Conservation (phyloP, 2,797 vertebrate species). For the Amblyopsis hoosieri region DNA sequence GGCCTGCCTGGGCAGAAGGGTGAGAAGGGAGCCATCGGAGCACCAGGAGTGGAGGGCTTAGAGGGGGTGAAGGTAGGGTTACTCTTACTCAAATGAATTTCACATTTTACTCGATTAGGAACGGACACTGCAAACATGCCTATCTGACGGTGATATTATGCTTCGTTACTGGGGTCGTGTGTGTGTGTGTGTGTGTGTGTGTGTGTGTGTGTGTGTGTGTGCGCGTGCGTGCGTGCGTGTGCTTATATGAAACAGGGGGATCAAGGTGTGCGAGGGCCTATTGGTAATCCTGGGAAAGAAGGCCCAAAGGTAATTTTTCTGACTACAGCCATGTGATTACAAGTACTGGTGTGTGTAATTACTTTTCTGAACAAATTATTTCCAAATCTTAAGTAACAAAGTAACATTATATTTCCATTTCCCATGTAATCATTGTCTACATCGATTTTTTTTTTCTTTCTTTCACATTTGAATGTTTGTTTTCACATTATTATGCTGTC, state of each 20-base stretch:
- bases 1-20: slow-evolving; percentile 82
- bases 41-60: slow-evolving; percentile 67
- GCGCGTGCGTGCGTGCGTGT: slow-evolving; percentile 3
- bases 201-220: slow-evolving; percentile 5
- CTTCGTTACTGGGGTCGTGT: slow-evolving; percentile 12
- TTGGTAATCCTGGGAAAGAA: slow-evolving; percentile 93
- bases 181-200: slow-evolving; percentile 9
- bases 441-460: not conserved
- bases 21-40: slow-evolving; percentile 76
- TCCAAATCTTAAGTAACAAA: no score
- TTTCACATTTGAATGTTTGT: no score
- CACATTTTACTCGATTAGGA: slow-evolving; percentile 7
- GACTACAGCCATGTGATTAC: not conserved
- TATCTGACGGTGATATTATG: slow-evolving; percentile 9
- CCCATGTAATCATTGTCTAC: not conserved
- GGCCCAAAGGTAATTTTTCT: slow-evolving; percentile 87
- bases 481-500: not conserved
- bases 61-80: slow-evolving; percentile 74
- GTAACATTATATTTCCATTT: no score
- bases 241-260: slow-evolving; percentile 80
- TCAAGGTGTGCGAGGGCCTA: slow-evolving; percentile 87
- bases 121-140: slow-evolving; percentile 20
- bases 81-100: slow-evolving; percentile 8
- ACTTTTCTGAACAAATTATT: no score
- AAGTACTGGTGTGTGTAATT: no score